Base-by-base conservation (phyloP, 2,888 invertebrate species). In the Lasioglossum marginatum region DNA sequence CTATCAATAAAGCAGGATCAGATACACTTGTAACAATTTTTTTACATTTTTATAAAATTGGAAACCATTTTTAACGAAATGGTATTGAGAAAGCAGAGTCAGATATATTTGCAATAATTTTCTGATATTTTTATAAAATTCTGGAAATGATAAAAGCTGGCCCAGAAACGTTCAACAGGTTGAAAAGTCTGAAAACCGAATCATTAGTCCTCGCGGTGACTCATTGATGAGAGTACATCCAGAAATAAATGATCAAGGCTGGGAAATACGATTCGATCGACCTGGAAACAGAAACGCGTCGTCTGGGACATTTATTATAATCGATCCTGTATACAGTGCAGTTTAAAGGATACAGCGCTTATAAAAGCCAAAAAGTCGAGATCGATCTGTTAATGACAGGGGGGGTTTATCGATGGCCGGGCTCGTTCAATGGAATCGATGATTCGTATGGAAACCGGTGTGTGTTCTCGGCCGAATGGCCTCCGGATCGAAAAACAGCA, bases 401-500 rank as follows among this genome's bases (percentile, higher is more conserved):
- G 37, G 23, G 37, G 23, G 23, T 45, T 70, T 48, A 74, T 81
- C 37, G 16, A 34, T 3, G 48, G 60, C 37, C 40, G 31, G 19
- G 19, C 43, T 27, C 77, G 31, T 66, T 31, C 63, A 52, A 34
- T 57, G 37, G 10, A 43, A 0, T 43, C 63, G 31, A 57, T 68
- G 68, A 68, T 5, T 27, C 75, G 37, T 31, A 23, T 75, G 57
- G 16, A 77, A 74, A 73, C 66, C 60, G 63, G 45, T 37, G 68
- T 45, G 71, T 52, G 8, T 45, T 60, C 31, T 12, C 43, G 12
- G 40, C 27, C 12, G 23, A 43, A 72, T 79, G 72, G 63, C 34
- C 72, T 37, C 77, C 79, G 71, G 80, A 83, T 80, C 82, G 76
- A 77, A 87, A 71, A 81, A 60, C 77, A 79, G 31, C 77, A 3